Base-by-base conservation (phyloP, 2,888 invertebrate genomes). In the Oscheius sp. region DNA sequence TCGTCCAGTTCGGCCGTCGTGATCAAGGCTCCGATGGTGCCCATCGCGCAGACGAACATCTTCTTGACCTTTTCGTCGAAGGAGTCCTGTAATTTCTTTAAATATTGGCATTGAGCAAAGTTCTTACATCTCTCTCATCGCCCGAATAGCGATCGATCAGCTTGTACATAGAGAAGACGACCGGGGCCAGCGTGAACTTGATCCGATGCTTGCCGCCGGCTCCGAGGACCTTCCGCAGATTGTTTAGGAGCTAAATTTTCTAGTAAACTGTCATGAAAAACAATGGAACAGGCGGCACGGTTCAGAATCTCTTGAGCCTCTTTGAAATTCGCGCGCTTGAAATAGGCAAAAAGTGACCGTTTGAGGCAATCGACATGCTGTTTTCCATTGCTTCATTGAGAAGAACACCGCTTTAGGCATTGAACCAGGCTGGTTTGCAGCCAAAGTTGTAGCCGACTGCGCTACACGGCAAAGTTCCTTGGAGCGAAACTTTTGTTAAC, bases 41-140 rank as follows among this genome's bases (percentile, higher is more conserved):
- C 94, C 90, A 96, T 96, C 89, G 96, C 97, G 90, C 97, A 98
- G 90, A 97, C 95, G 91, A 99, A 95, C 82, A 99, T 96, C 91
- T 97, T 98, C 90, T 95, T 94, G 87, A 97, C 96, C 89, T 99
- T 98, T 90, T 96, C 96, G 90, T 96, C 95, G 97, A 98, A 99
- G 92, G 96, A 94, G 89, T 98, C 97, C 93, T 94, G 71, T 70
- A 80, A 73, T 29, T 32, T 9, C 5, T 32, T 35, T 59, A 59
- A 4, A 59, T 58, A 1, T 57, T 57, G 7, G 1, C 29, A n/a
- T 21, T 9, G n/a, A 35, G 11, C 32, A 51, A 35, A 29, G 32
- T 48, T 55, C 76, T 77, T 13, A 77, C 76, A 21, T 77, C 77
- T 63, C 77, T 75, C 35, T 77, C 79, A 60, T 73, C 73, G n/a